Base-by-base conservation (phyloP, 2,113 vertebrate species). In the Spermophilus dauricus region DNA sequence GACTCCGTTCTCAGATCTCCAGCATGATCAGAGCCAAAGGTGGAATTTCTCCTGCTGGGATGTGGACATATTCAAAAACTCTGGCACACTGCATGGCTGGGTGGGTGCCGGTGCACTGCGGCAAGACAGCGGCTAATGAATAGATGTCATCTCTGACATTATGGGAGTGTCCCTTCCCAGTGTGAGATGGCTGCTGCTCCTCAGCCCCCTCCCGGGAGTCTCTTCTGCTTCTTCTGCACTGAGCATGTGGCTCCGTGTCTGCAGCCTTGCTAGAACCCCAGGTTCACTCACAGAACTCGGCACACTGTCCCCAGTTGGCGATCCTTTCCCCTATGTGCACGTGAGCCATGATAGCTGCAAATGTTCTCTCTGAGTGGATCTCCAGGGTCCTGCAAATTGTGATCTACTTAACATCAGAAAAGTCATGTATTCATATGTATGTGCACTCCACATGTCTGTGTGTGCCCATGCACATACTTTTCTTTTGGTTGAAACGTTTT, bases 181-280 rank as follows among this genome's bases (percentile, higher is more conserved):
- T 3, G 13, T 8, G 58, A 17, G 0, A 2, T 4, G 26, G 26
- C 32, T 4, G 1, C 32, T 14, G 11, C 32, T 16, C 2, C 22
- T 26, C 6, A 3, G 58, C 22, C 58, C 20, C 58, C 2, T 20
- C 58, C 22, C 8, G 2, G 58, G 8, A 61, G 22, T 10, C 37
- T 20, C 34, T 4, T 28, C 34, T 28, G 5, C 18, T 8, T 78
- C 24, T 34, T 17, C 16, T 61, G 61, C 20, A 20, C n/a, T 0
- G n/a, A 28, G 22, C 3, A 20, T 4, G 14, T 11, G 1, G 37
- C 7, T 45, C 1, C 9, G 1, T 8, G 34, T 24, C 4, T 22
- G 16, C 32, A 2, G 0, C 65, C 37, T 58, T 8, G 5, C 28
- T 37, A 7, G 11, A 17, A 56, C 18, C 17, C 5, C 56, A 56